Percentiles rank a stretch among this genome's conserved stretches.
Conservation (phyloP, 2,888 invertebrate species). For the Tribolium freemani region DNA sequence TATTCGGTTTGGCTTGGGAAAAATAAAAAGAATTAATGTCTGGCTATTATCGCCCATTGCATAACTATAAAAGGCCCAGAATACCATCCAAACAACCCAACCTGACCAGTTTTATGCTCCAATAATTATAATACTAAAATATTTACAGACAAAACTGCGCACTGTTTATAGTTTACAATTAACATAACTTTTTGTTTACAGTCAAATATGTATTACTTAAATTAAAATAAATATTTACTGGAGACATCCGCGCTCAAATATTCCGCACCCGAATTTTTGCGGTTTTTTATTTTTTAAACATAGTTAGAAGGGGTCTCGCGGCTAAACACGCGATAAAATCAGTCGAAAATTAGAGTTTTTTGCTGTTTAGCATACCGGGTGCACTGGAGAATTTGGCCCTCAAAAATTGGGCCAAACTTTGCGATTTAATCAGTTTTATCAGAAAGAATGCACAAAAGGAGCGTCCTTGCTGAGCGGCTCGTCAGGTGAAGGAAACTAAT, state of each 20-base stretch:
- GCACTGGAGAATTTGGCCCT: too few species aligned
- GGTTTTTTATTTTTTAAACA: constrained; percentile 9
- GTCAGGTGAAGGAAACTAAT: too few species aligned
- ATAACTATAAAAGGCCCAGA: too few species aligned
- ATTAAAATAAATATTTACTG: constrained; percentile 22
- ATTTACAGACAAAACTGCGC: constrained; percentile 13
- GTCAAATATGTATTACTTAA: constrained; percentile 15
- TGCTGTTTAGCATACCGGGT: constrained; percentile 2
- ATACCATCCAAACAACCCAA: too few species aligned
- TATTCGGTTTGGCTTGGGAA: too few species aligned
- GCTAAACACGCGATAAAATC: constrained; percentile 16
- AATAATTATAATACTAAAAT: background rate
- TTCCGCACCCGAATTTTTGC: constrained; percentile 3
- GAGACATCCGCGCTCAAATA: constrained; percentile 11
- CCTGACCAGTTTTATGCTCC: background rate
- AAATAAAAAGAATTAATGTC: background rate
- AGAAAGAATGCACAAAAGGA: background rate
- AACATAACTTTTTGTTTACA: constrained; percentile 19
- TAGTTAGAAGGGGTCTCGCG: background rate
- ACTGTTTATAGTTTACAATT: constrained; percentile 22
- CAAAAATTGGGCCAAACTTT: too few species aligned
- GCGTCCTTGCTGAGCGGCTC: constrained; percentile 9
- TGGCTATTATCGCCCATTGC: too few species aligned
- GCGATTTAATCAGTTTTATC: background rate
- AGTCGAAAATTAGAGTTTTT: background rate